phyloP scores from a whole-genome alignment of 2,113 vertebrate species.

The Nothoprocta perdicaria region DNA sequence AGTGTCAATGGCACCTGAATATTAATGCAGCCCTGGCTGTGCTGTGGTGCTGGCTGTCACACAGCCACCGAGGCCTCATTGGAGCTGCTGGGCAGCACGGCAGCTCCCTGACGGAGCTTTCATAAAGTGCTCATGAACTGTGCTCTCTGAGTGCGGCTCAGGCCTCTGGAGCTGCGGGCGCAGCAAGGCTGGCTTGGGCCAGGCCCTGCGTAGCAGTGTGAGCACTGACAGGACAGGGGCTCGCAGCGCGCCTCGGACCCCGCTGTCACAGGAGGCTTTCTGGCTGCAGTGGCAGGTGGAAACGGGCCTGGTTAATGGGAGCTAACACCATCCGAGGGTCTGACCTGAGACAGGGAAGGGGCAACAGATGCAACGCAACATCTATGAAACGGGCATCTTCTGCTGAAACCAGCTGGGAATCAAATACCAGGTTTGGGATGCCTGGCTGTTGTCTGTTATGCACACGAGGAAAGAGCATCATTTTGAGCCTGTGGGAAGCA shows the following conservation, averaged over 20 bases:
- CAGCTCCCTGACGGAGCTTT: constrained; percentile 46
- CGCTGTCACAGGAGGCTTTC: rapidly evolving
- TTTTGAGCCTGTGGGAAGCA: background rate
- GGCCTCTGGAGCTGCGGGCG: constrained; percentile 2
- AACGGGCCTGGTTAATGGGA: background rate
- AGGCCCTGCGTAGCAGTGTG: background rate
- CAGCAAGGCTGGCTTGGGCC: background rate
- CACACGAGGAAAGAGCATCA: background rate
- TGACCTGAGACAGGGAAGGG: background rate
- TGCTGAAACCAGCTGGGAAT: background rate
- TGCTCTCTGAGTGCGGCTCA: background rate
- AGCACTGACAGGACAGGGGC: background rate
- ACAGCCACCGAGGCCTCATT: background rate
- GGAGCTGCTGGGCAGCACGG: constrained; percentile 36
- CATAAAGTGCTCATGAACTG: constrained; percentile 62
- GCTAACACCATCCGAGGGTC: rapidly evolving
- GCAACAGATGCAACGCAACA: rapidly evolving
- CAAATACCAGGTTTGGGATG: rapidly evolving
- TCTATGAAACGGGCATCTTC: background rate
- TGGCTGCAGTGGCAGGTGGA: background rate
- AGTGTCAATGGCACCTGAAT: constrained; percentile 73
- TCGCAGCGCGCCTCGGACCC: rapidly evolving
- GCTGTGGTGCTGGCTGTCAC: constrained; percentile 54
- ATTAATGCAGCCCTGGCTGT: constrained; percentile 72
- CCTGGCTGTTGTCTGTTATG: rapidly evolving